phyloP scores from a whole-genome alignment of 2,888 invertebrate species.

The Dryobota labecula region DNA sequence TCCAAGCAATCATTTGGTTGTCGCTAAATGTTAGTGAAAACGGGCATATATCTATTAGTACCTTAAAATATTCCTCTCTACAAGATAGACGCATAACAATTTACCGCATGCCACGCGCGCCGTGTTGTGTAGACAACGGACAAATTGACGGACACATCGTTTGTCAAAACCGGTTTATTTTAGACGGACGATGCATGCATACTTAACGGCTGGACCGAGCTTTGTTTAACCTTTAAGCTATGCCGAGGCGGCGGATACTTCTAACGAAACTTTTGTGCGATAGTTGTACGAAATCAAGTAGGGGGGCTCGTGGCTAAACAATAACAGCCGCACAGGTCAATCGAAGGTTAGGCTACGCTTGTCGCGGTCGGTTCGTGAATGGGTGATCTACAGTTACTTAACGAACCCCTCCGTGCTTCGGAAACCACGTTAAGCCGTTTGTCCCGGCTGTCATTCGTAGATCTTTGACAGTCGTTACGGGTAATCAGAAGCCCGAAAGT shows the following conservation, averaged over 20 bases:
- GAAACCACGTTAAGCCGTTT: too few species aligned
- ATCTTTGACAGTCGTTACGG: background rate
- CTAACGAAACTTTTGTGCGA: background rate
- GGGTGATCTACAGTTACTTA: too few species aligned
- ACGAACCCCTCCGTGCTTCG: too few species aligned
- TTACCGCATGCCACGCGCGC: background rate
- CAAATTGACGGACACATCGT: conserved; percentile 48
- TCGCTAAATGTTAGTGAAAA: background rate
- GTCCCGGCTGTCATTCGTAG: too few species aligned
- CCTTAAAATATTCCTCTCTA: background rate
- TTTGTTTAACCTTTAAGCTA: conserved; percentile 13
- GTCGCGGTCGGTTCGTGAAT: too few species aligned
- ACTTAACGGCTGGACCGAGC: background rate
- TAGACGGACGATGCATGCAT: background rate
- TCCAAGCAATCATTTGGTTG: background rate
- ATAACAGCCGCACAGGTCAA: too few species aligned
- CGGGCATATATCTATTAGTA: background rate
- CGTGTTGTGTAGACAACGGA: conserved; percentile 16
- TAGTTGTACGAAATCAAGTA: background rate
- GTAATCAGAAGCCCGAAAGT: background rate
- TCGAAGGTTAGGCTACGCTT: too few species aligned
- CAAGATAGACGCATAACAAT: background rate
- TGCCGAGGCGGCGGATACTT: too few species aligned
- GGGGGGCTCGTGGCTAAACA: too few species aligned
- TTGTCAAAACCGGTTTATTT: conserved; percentile 47